A percentile compares a stretch with the other conserved stretches of the same genome.
Conservation (phyloP, 1,140 invertebrate genomes). For the Neocloeon triangulifer region DNA sequence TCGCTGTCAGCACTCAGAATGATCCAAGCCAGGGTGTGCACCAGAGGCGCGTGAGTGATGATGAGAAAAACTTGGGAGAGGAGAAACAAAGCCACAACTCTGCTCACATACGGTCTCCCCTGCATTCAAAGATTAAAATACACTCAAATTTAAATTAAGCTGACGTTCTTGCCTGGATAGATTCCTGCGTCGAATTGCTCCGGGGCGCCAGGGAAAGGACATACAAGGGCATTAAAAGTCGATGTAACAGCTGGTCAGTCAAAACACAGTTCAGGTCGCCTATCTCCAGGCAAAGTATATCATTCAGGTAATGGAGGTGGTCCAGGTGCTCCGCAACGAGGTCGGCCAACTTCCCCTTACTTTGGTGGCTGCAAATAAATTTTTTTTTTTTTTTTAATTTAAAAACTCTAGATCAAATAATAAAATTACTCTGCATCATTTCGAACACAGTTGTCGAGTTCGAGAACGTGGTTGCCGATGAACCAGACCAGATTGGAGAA, state of each 20-base stretch:
- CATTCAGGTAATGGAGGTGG: slow-evolving; percentile 94
- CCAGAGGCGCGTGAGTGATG: slow-evolving; percentile 66
- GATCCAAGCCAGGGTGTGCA: slow-evolving; percentile 69
- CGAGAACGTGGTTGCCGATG: slow-evolving; percentile 93
- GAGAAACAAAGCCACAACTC: slow-evolving; percentile 75
- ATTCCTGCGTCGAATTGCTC: slow-evolving; percentile 17
- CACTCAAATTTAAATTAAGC: slow-evolving; percentile 3
- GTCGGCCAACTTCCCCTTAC: slow-evolving; percentile 72
- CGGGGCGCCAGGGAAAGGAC: slow-evolving; percentile 58
- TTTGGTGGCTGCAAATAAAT: slow-evolving; percentile 47
- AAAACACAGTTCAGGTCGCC: slow-evolving; percentile 83
- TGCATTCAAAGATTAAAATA: slow-evolving; percentile 14
- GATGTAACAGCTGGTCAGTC: slow-evolving; percentile 84
- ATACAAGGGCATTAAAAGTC: slow-evolving; percentile 82
- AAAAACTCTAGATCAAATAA: too few species aligned
- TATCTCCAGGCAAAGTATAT: slow-evolving; percentile 83
- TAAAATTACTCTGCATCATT: slow-evolving; percentile 73
- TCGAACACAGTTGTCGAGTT: slow-evolving; percentile 84
- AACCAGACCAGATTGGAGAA: slow-evolving; percentile 99
- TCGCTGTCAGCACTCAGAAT: slow-evolving; percentile 55
- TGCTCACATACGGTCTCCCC: slow-evolving; percentile 45
- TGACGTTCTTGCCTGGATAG: background rate
- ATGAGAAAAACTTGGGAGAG: slow-evolving; percentile 94
- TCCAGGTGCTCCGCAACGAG: slow-evolving; percentile 94
- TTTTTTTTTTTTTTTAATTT: slow-evolving; percentile 1